A percentile compares a stretch with the other conserved stretches of the same genome.
Evolutionary conservation across 2,888 invertebrate genomes (phyloP).

Genomic region (Microplitis deprimator): DNA sequence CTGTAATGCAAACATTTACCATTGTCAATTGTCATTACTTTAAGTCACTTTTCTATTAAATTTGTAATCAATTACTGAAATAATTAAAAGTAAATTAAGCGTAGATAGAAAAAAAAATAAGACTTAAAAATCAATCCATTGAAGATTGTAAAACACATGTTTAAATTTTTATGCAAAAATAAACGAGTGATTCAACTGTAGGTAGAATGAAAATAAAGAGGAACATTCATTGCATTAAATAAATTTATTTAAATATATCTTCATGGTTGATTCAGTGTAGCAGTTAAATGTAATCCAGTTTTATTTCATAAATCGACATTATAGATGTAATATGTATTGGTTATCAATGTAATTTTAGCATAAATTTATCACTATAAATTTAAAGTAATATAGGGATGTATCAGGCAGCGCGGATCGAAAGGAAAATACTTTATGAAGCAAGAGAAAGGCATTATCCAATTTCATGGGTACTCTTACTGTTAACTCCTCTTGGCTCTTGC

Average conservation of each 20-base stretch:
- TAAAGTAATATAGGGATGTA: neutral
- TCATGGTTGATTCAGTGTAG: neutral
- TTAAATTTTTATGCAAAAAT: neutral
- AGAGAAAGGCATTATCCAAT: constrained; percentile 40
- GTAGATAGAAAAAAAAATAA: neutral
- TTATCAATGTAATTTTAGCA: neutral
- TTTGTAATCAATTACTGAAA: neutral
- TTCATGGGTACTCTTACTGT: constrained; percentile 27
- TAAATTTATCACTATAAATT: neutral
- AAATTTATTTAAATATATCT: neutral
- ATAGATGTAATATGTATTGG: neutral
- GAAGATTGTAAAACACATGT: neutral
- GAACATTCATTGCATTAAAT: neutral
- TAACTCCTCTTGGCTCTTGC: neutral
- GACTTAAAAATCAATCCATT: neutral
- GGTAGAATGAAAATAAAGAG: neutral
- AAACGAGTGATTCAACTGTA: neutral
- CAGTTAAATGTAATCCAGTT: neutral
- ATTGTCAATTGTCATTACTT: neutral
- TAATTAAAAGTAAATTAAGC: neutral
- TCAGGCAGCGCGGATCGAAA: neutral
- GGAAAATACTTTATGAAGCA: neutral
- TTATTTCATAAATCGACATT: neutral
- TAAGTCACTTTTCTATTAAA: neutral
- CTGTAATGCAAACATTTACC: neutral